Percentiles rank a stretch among this genome's conserved stretches.
These are phyloP conservation scores for Ptilodon capucinus DNA, from an alignment of 2,888 invertebrate species.

Conservation along the genomic window DNA sequence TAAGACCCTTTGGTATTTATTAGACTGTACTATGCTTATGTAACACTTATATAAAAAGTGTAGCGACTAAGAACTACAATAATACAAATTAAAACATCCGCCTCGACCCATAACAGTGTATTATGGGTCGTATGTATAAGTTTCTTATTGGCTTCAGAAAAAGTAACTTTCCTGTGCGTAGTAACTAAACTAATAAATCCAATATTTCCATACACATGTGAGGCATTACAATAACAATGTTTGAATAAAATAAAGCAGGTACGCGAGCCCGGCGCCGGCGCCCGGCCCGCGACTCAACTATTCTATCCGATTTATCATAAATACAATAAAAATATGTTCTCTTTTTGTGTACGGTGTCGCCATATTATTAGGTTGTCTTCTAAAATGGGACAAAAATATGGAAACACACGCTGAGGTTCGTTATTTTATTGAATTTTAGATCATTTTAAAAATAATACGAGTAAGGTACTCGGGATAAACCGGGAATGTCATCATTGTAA, in stretches of 20 bases:
- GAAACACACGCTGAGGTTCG: not conserved
- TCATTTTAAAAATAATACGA: not conserved
- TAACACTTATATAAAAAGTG: not conserved
- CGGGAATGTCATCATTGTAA: too few species aligned
- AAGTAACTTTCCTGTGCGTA: constrained; percentile 1
- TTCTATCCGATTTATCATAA: constrained; percentile 21
- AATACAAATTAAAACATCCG: not conserved
- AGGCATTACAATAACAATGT: constrained; percentile 31
- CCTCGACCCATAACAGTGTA: not conserved
- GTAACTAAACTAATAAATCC: constrained; percentile 25
- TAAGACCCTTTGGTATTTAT: not conserved
- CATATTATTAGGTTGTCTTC: not conserved
- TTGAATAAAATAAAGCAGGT: constrained; percentile 12
- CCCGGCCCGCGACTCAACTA: constrained; percentile 14
- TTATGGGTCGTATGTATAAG: too few species aligned
- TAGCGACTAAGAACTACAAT: not conserved
- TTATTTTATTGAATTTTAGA: not conserved
- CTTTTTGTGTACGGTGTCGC: not conserved
- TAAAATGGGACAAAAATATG: not conserved
- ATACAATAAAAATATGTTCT: constrained; percentile 19
- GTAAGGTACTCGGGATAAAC: not conserved
- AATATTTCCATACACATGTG: constrained; percentile 21
- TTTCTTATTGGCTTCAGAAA: constrained; percentile 21
- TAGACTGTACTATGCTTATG: not conserved
- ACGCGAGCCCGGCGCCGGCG: constrained; percentile 11